Conservation (phyloP, 2,113 vertebrate genomes). For the Sarotherodon lohbergeri region DNA sequence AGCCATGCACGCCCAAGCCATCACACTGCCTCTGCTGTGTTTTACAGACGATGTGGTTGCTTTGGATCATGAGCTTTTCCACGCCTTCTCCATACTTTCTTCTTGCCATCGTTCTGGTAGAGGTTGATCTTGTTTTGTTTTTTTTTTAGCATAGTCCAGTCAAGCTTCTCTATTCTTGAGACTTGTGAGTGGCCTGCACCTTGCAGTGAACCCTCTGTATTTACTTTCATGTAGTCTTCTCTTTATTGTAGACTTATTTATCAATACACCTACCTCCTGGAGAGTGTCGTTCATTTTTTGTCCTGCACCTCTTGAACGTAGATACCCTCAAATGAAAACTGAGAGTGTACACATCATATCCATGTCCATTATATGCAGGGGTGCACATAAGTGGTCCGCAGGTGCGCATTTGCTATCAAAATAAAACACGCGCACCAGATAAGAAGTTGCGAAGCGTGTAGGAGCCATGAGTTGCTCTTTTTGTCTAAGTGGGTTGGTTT, state of each 20-base stretch:
- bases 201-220: background rate
- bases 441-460: too few relatives aligned
- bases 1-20: background rate
- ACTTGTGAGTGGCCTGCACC: background rate
- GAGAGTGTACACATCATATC: background rate
- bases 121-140: background rate
- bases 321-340: background rate
- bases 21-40: background rate
- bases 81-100: background rate
- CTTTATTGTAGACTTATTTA: background rate
- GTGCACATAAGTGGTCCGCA: too few relatives aligned
- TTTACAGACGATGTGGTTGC: background rate
- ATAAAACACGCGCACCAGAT: too few relatives aligned
- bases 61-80: background rate
- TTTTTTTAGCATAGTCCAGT: background rate
- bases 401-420: too few relatives aligned
- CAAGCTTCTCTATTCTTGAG: background rate
- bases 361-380: background rate
- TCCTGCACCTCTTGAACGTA: background rate
- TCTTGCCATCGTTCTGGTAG: background rate
- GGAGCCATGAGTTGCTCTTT: too few relatives aligned
- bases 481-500: too few relatives aligned
- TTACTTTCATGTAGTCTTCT: background rate
- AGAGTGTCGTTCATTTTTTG: background rate
- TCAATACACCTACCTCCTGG: background rate